Evolutionary conservation across 2,113 vertebrate genomes (phyloP), one percentile per base, ranked within the genome.

Genomic region (Malurus melanocephalus): DNA sequence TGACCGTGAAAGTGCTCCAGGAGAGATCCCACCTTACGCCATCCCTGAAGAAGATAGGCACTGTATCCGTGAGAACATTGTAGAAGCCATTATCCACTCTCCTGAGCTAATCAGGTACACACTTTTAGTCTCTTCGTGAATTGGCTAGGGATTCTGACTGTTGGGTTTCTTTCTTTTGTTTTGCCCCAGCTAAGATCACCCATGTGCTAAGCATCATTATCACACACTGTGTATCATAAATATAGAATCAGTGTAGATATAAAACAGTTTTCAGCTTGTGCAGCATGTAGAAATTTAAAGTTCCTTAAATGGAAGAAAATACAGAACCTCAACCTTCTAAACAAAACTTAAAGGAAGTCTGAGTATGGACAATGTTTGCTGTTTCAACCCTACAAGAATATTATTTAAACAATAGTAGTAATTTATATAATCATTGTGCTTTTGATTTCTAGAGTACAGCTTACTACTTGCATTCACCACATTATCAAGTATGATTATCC

Each of bases 401-500:
- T 49, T 84, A 35, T 17, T 73, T 45, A 78, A 81, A 42, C 42
- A 75, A 45, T 20, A 80, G 19, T 65, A 79, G 23, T 71, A 67
- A 57, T 38, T 71, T 73, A 16, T 56, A 51, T 88, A 83, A 89
- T 81, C n/a, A 6, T 40, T 90, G 17, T 92, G 56, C 35, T 7
- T 75, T 97, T 95, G 18, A 67, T 84, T 97, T 97, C 56, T 93
- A 99, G 99, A 96, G 99, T 99, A 89, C 99, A 99, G 91, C 97
- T 99, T 96, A 99, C 99, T 48, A 99, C 99, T 52, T 99, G 99
- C 90, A 99, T 99, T 97, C 98, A 99, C 93, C 99, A 99, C 94
- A 99, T 99, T 95, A 99, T 99, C 95, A 99, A 99, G 96, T 98
- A 99, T 38, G 99, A 99, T 95, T 99, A 99, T 94, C 99, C 99